Base-by-base conservation (phyloP, 2,888 invertebrate species). In the Noctua comes region DNA sequence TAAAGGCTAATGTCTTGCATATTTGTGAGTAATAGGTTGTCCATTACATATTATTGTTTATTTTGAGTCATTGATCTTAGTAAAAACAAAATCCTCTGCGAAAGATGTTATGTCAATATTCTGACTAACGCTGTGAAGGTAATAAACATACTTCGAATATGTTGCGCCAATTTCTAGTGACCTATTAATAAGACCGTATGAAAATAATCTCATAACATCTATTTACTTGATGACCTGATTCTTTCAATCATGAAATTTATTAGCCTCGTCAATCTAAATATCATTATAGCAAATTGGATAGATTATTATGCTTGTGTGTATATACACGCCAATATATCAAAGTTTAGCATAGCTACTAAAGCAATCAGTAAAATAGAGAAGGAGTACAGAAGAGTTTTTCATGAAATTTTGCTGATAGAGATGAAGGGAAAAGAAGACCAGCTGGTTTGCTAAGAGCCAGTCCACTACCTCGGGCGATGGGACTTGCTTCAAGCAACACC, bases 191-290 rank as follows among this genome's bases (percentile, higher is more conserved):
- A 62, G 1, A 31, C 46, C 24, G 46, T 73, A n/a, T 57, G 21
- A 46, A 69, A 77, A 78, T 72, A 54, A 64, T 66, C 10, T 21
- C 16, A 43, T 43, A 40, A 64, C 48, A 36, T 79, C 16, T 77
- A 5, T 82, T 68, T 31, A 77, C 27, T 31, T 59, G 66, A 73
- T 68, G 75, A 36, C 84, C 84, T 83, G 31, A 80, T 72, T 83
- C 71, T 65, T 80, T 83, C 84, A 80, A 83, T 82, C 62, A 74
- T 27, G 64, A 68, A 46, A 36, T 73, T 69, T 51, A 68, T 59
- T 68, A 46, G 48, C 51, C 31, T 18, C 59, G 76, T 54, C 66
- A 82, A 76, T 68, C 51, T 70, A 21, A 70, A 68, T 24, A 43
- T 76, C n/a, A 36, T 36, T 18, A 51, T 68, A 16, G 68, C n/a